Percentiles rank a stretch among this genome's conserved stretches.
phyloP scores from a whole-genome alignment of 2,888 invertebrate species.

The Synanthedon tipuliformis region DNA sequence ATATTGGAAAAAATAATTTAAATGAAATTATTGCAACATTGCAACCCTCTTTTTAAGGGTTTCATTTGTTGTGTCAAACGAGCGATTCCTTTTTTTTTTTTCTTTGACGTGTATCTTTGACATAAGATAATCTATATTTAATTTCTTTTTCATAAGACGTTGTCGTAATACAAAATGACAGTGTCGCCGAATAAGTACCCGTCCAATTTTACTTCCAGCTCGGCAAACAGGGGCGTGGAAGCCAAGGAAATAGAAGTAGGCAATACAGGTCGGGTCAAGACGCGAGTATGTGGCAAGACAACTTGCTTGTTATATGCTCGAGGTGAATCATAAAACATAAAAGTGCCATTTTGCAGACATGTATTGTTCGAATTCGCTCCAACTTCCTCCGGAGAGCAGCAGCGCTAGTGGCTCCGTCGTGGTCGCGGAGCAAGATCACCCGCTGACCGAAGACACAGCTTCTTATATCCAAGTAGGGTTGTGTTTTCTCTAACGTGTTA shows the following conservation, averaged over 20 bases:
- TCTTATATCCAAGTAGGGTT: conserved; percentile 27
- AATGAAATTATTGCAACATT: too few relatives aligned
- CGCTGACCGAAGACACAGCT: conserved; percentile 15
- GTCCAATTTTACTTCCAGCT: too few relatives aligned
- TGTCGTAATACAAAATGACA: conserved; percentile 3
- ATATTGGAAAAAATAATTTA: too few relatives aligned
- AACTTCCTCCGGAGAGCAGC: conserved; percentile 8
- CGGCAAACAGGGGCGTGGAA: conserved; percentile 21
- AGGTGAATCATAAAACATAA: neutral
- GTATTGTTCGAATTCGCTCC: conserved; percentile 1
- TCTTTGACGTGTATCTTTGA: neutral
- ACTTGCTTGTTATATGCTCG: neutral
- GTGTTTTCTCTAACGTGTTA: neutral
- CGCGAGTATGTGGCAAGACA: neutral
- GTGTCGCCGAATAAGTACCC: too few relatives aligned
- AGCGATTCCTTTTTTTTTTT: too few relatives aligned
- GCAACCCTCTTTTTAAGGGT: too few relatives aligned
- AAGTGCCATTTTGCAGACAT: conserved; percentile 1
- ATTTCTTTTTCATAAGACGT: neutral
- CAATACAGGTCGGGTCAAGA: conserved; percentile 8
- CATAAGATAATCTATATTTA: neutral
- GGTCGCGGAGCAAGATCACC: conserved; percentile 1
- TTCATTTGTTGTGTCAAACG: too few relatives aligned
- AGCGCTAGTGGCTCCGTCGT: conserved; percentile 6
- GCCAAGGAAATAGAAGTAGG: conserved; percentile 23